phyloP scores from a whole-genome alignment of 2,797 vertebrate species.

The Crax fasciolata region DNA sequence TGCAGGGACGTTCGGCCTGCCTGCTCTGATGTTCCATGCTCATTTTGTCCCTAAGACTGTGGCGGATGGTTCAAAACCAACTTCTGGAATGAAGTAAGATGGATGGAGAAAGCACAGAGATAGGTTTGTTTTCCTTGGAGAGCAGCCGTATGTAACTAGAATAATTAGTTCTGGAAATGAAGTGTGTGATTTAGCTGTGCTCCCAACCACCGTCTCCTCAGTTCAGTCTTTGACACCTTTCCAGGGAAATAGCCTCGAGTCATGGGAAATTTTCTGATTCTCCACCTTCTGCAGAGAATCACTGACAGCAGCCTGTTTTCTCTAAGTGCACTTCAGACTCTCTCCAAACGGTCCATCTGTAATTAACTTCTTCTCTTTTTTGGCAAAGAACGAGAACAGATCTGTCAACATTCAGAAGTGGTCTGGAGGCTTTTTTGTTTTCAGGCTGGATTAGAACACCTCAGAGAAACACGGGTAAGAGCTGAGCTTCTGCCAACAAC shows the following conservation, averaged over 20 bases:
- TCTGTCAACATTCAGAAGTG: constrained; percentile 6
- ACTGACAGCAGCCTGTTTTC: background rate
- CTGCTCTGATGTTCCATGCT: background rate
- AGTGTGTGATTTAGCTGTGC: background rate
- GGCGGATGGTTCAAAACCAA: background rate
- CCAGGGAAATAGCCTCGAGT: constrained; percentile 49
- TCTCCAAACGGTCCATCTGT: constrained; percentile 23
- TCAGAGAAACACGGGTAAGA: background rate
- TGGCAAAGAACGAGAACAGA: background rate
- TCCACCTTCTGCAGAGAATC: constrained; percentile 16
- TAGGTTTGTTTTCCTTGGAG: constrained; percentile 38
- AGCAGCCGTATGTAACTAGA: constrained; percentile 14
- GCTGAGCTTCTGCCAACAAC: background rate
- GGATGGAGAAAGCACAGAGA: background rate
- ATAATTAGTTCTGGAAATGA: constrained; percentile 36
- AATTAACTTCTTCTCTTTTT: background rate
- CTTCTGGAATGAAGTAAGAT: constrained; percentile 12
- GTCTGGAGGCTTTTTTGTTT: background rate
- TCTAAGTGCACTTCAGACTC: background rate
- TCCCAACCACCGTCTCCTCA: background rate
- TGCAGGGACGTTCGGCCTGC: background rate
- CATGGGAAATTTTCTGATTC: constrained; percentile 11
- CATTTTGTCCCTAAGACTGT: background rate
- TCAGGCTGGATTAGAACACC: background rate
- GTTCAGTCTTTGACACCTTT: constrained; percentile 38